Conservation (phyloP, 92 coral and sea anemone genomes). For the Muricea muricata region DNA sequence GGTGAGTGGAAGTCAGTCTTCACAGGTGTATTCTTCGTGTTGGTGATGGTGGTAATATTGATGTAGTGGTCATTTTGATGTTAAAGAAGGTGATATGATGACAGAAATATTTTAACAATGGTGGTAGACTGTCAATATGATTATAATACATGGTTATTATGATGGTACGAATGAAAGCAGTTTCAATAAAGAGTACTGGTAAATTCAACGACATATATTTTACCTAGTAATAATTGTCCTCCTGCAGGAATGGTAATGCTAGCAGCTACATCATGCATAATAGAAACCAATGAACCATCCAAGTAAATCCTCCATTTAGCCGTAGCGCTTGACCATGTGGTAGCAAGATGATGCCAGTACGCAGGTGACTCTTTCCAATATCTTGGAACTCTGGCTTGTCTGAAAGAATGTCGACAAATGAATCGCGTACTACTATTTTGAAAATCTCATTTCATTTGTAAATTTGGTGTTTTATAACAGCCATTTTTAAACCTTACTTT, state of each 20-base stretch:
- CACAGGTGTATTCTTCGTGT: background rate
- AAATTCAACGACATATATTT: background rate
- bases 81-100: background rate
- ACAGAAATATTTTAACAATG: background rate
- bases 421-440: no score
- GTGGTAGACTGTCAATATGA: background rate
- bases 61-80: background rate
- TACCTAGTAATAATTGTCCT: background rate
- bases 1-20: no score
- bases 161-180: no score
- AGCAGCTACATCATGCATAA: background rate
- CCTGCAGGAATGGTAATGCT: background rate
- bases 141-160: no score
- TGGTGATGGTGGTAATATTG: background rate
- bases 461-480: no score
- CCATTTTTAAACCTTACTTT: background rate
- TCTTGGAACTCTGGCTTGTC: background rate
- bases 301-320: background rate
- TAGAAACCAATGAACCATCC: constrained; percentile 29
- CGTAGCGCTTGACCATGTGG: background rate
- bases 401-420: background rate
- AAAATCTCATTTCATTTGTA: no score
- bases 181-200: no score
- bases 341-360: constrained; percentile 21
- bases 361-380: constrained; percentile 8